These are phyloP conservation scores for Asobara japonica DNA, from an alignment of 1,140 invertebrate genomes.

Conservation along the genomic window DNA sequence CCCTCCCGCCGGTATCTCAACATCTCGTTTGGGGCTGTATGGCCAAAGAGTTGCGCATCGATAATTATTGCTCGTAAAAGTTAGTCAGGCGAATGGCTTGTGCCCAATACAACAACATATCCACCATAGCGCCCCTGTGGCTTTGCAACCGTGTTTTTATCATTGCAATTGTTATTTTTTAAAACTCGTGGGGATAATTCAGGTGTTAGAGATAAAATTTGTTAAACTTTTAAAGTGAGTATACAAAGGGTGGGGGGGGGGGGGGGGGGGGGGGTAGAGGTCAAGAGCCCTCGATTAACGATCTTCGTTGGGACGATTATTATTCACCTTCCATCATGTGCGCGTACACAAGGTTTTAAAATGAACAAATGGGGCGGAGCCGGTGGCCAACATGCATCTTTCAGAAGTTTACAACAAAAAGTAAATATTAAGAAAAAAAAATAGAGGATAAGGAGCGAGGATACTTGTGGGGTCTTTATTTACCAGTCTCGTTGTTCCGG, in stretches of 20 bases:
- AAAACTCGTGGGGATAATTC: neutral
- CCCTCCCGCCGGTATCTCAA: slow-evolving; percentile 39
- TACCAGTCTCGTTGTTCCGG: slow-evolving; percentile 34
- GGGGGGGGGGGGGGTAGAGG: slow-evolving; percentile 8
- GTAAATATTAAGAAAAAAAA: neutral
- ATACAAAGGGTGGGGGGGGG: too few relatives aligned
- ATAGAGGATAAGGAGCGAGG: slow-evolving; percentile 33
- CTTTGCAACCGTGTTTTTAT: neutral
- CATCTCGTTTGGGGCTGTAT: neutral
- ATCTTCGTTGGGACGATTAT: slow-evolving; percentile 42
- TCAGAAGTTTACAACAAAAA: slow-evolving; percentile 10
- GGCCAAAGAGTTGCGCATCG: slow-evolving; percentile 43
- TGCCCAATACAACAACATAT: neutral
- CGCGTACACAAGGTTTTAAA: slow-evolving; percentile 15
- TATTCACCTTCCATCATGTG: slow-evolving; percentile 44
- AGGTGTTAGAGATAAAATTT: neutral
- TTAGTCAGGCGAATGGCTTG: slow-evolving; percentile 24
- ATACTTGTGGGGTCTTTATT: slow-evolving; percentile 50
- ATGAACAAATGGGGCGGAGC: slow-evolving; percentile 40
- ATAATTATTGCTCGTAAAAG: slow-evolving; percentile 57
- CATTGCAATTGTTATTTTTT: neutral
- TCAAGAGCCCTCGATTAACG: slow-evolving; percentile 47
- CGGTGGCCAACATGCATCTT: slow-evolving; percentile 47
- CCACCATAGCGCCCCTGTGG: too few relatives aligned
- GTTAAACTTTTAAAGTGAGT: too few relatives aligned